phyloP scores from a whole-genome alignment of 2,113 vertebrate genomes.

The human region DNA sequence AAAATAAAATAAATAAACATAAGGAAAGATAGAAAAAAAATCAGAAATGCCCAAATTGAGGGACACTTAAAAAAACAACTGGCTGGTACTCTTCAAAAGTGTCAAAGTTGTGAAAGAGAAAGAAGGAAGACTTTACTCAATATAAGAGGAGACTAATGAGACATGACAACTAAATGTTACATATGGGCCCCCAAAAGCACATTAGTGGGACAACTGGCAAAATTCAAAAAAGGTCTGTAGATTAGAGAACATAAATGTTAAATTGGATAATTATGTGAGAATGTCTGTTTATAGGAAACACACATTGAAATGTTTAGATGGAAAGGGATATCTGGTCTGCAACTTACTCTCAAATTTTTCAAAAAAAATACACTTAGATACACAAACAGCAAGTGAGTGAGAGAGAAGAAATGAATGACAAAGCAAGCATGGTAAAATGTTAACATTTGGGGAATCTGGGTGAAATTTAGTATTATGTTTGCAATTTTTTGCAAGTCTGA shows the following conservation, averaged over 20 bases:
- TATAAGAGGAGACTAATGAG: neutral
- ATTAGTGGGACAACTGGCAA: neutral
- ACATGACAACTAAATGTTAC: neutral
- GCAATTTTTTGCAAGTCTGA: neutral
- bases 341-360: conserved; percentile 1
- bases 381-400: neutral
- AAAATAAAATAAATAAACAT: too few species aligned
- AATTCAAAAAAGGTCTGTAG: neutral
- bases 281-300: conserved; percentile 33
- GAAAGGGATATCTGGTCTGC: neutral
- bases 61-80: neutral
- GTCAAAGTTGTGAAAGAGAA: neutral
- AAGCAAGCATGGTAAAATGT: conserved; percentile 6
- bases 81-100: neutral
- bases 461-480: neutral
- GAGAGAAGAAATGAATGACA: neutral
- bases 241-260: neutral
- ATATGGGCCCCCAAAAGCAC: neutral
- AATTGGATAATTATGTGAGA: neutral
- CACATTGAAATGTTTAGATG: neutral
- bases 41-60: neutral
- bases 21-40: neutral
- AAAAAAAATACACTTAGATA: neutral
- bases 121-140: neutral
- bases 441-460: neutral